A percentile compares a stretch with the other conserved stretches of the same genome.
phyloP scores from a whole-genome alignment of 2,888 invertebrate genomes.

The Protodeltote pygarga region DNA sequence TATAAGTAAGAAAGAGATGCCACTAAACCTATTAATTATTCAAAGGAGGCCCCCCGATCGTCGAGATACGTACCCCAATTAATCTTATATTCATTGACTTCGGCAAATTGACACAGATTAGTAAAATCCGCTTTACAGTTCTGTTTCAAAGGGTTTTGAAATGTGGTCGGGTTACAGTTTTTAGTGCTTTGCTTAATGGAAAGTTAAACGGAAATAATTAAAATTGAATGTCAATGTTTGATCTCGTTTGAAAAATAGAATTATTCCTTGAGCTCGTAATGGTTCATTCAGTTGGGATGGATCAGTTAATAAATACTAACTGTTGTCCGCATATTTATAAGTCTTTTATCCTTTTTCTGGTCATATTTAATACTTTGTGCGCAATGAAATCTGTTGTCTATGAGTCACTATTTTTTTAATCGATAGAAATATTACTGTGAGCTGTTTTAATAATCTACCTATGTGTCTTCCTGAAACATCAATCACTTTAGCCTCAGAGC shows the following conservation, averaged over 20 bases:
- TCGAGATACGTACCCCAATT: conserved; percentile 60
- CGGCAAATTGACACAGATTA: conserved; percentile 64
- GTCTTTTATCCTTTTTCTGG: too few species aligned
- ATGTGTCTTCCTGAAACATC: too few species aligned
- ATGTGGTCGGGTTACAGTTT: conserved; percentile 14
- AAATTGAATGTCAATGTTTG: conserved; percentile 3
- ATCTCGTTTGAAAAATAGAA: background rate
- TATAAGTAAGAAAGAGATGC: conserved; percentile 21
- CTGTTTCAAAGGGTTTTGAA: conserved; percentile 36
- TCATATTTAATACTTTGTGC: too few species aligned
- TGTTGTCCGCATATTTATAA: too few species aligned
- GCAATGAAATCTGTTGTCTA: too few species aligned
- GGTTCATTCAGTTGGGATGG: background rate
- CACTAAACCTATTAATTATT: conserved; percentile 57
- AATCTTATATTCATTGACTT: conserved; percentile 68
- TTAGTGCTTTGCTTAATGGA: conserved; percentile 6
- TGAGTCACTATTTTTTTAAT: too few species aligned
- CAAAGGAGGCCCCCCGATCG: conserved; percentile 55
- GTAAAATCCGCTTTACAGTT: conserved; percentile 53
- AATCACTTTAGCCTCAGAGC: too few species aligned
- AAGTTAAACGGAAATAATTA: conserved; percentile 6
- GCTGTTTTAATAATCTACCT: too few species aligned
- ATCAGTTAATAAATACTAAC: background rate
- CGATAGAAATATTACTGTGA: too few species aligned
- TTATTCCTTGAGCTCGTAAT: background rate